These are phyloP conservation scores for Tachuris rubrigastra DNA, from an alignment of 2,113 vertebrate species.

Conservation along the genomic window DNA sequence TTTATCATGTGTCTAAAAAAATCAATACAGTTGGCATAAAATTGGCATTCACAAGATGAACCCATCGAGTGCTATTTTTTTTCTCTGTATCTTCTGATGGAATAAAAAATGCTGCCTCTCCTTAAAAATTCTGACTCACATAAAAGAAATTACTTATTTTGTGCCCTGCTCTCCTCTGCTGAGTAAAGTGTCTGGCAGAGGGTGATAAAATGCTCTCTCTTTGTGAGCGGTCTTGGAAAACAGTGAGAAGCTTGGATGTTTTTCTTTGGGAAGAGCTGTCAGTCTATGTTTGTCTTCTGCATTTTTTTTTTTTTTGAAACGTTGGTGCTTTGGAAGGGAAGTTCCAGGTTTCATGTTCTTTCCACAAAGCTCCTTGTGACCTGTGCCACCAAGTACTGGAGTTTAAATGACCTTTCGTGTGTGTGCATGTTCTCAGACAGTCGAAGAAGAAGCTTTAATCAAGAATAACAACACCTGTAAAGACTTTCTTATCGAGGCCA, in stretches of 20 bases:
- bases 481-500: constrained; percentile 96
- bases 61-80: not conserved
- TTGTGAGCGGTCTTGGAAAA: not conserved
- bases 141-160: not conserved
- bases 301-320: not conserved
- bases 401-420: not conserved
- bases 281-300: not conserved
- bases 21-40: not conserved
- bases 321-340: not conserved
- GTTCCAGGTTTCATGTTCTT: not conserved
- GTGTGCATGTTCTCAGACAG: constrained; percentile 77
- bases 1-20: not conserved
- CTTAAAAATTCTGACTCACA: not conserved
- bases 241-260: not conserved
- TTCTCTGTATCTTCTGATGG: not conserved
- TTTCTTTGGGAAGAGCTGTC: not conserved
- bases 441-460: constrained; percentile 94
- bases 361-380: not conserved
- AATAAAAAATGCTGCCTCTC: not conserved
- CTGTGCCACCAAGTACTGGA: not conserved
- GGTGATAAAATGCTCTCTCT: not conserved
- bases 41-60: not conserved
- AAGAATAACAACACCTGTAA: constrained; percentile 99
- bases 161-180: not conserved
- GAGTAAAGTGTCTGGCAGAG: not conserved